Evolutionary conservation across 2,797 vertebrate species (phyloP).

Genomic region (Trachops cirrhosus): DNA sequence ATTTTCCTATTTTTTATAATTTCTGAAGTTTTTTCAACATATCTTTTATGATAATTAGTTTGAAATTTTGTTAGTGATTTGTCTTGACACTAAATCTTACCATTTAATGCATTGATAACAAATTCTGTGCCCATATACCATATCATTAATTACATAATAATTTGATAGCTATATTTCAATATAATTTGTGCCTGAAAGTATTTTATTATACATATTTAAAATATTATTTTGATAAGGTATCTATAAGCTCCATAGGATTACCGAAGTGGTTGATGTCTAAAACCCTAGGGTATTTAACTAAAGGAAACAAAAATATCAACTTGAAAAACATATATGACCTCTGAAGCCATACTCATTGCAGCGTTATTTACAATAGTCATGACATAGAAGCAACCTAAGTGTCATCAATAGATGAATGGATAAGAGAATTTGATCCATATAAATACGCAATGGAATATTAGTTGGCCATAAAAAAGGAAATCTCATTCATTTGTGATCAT

Average conservation of each 20-base stretch:
- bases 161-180: background rate
- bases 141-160: background rate
- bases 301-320: background rate
- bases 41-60: background rate
- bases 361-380: background rate
- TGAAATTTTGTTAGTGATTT: background rate
- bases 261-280: background rate
- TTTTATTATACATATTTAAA: background rate
- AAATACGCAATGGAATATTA: background rate
- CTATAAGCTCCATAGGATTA: background rate
- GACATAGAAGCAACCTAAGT: background rate
- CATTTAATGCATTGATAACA: background rate
- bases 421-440: background rate
- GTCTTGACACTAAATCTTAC: background rate
- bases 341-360: background rate
- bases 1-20: background rate
- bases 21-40: background rate
- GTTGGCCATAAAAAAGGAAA: background rate
- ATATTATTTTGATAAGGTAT: background rate
- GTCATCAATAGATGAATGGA: background rate
- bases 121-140: background rate
- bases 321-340: background rate
- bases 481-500: background rate
- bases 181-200: background rate
- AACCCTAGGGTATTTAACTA: background rate